Conservation (phyloP, 2,888 invertebrate genomes). For the Plemyria rubiginata region DNA sequence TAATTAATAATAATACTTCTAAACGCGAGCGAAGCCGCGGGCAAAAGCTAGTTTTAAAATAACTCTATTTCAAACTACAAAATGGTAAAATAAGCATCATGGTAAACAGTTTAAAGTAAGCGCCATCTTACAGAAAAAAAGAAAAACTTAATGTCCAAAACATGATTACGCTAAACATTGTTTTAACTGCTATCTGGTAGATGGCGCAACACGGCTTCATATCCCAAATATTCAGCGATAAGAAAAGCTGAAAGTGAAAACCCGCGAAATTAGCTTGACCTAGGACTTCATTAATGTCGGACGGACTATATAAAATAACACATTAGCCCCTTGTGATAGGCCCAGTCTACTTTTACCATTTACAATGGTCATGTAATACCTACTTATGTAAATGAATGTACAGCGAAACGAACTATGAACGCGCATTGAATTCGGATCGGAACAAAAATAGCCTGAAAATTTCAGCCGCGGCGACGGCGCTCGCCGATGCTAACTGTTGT, state of each 20-base stretch:
- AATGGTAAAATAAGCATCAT: too few relatives aligned
- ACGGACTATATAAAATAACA: background rate
- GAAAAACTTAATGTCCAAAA: background rate
- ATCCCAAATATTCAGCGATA: background rate
- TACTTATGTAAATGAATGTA: background rate
- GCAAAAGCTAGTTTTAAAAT: too few relatives aligned
- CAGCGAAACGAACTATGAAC: background rate
- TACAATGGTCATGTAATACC: too few relatives aligned
- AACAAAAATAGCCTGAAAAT: conserved; percentile 23
- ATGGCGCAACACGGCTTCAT: conserved; percentile 1
- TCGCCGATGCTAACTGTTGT: conserved; percentile 66
- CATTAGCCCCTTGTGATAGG: background rate
- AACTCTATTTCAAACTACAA: too few relatives aligned
- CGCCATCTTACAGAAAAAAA: conserved; percentile 5
- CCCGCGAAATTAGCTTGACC: background rate
- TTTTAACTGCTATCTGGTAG: background rate
- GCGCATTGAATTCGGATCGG: background rate
- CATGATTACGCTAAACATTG: background rate
- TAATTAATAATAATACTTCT: too few relatives aligned
- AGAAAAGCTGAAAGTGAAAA: background rate
- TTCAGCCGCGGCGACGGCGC: conserved; percentile 43
- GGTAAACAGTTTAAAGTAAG: background rate
- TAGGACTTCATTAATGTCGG: background rate
- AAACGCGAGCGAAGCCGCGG: too few relatives aligned
- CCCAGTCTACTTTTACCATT: background rate